These are phyloP conservation scores for Dasypus novemcinctus DNA, from an alignment of 2,113 vertebrate species.

Conservation along the genomic window DNA sequence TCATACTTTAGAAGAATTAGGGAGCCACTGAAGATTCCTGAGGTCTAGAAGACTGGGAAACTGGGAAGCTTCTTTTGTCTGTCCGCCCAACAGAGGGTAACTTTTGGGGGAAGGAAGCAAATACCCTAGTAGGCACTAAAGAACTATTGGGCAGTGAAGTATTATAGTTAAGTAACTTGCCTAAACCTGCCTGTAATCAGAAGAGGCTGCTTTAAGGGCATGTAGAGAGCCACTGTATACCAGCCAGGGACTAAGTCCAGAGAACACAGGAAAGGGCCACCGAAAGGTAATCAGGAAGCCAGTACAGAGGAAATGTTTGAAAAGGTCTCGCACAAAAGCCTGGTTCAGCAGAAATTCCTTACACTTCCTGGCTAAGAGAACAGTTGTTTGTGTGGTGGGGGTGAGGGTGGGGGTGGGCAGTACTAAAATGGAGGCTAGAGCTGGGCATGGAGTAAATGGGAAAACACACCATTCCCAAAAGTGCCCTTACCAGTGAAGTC, in stretches of 20 bases:
- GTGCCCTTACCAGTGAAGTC: background rate
- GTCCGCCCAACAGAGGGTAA: background rate
- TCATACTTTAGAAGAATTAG: background rate
- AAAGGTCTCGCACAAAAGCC: background rate
- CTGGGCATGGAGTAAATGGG: background rate
- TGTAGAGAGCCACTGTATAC: background rate
- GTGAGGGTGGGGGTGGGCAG: fast-evolving
- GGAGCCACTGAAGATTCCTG: background rate
- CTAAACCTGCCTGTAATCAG: background rate
- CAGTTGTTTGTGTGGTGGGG: background rate
- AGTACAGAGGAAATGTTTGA: background rate
- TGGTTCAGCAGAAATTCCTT: conserved; percentile 31
- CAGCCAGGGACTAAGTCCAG: background rate
- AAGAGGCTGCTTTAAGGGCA: background rate
- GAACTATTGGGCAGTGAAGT: background rate
- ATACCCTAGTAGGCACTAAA: background rate
- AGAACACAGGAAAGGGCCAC: background rate
- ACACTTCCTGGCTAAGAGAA: background rate
- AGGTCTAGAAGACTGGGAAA: background rate
- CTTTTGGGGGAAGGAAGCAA: background rate
- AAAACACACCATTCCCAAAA: background rate
- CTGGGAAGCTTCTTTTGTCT: background rate
- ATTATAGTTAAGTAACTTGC: background rate
- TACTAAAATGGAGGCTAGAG: background rate
- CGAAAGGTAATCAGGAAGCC: background rate